Evolutionary conservation across 2,113 vertebrate genomes (phyloP).

Genomic region (Variabilichromis moorii): DNA sequence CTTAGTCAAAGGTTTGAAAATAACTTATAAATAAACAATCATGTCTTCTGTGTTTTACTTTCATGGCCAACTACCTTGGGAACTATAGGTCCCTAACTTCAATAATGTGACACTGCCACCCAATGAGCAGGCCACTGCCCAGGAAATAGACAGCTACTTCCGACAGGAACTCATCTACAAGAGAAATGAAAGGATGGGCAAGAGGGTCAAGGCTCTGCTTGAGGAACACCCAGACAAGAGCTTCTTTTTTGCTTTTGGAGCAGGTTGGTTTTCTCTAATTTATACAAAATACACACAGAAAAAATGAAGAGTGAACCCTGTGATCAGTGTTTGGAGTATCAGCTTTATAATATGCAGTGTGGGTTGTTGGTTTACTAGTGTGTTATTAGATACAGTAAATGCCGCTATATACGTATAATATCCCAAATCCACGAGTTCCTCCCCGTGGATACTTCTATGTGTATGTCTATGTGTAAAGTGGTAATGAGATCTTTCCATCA

Average conservation of each 20-base stretch:
- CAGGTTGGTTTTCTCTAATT: conserved; percentile 67
- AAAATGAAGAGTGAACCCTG: neutral
- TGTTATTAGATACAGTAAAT: neutral
- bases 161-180: conserved; percentile 85
- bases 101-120: conserved; percentile 78
- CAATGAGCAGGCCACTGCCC: conserved; percentile 77
- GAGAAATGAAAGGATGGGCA: conserved; percentile 82
- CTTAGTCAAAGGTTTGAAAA: neutral
- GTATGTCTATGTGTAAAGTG: neutral
- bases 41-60: neutral
- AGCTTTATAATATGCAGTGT: neutral
- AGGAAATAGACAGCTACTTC: conserved; percentile 87
- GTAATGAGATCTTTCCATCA: neutral
- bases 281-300: neutral
- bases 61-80: neutral
- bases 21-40: neutral
- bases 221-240: conserved; percentile 81
- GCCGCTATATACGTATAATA: neutral
- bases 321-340: neutral
- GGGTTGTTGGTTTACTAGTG: neutral
- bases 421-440: neutral
- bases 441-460: neutral
- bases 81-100: conserved; percentile 79
- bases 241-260: conserved; percentile 91
- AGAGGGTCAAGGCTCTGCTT: conserved; percentile 73